A percentile compares a stretch with the other conserved stretches of the same genome.
These are phyloP conservation scores for Tragelaphus buxtoni DNA, from an alignment of 2,113 vertebrate species.

Conservation along the genomic window DNA sequence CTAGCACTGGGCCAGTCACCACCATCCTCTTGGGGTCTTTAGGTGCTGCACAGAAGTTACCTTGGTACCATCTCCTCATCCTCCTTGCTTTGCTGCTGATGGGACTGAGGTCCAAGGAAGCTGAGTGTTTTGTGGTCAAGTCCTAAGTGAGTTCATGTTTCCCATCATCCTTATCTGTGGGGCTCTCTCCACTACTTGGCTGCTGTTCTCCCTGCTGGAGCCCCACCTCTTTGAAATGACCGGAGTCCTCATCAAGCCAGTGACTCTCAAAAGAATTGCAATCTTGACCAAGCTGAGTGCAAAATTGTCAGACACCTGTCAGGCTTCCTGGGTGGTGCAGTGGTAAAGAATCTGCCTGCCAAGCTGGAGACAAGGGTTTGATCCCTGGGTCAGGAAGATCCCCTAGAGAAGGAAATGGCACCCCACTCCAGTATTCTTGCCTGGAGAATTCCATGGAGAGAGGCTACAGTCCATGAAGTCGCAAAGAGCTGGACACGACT, in stretches of 20 bases:
- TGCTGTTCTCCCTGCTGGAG: too few relatives aligned
- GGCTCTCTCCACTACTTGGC: too few relatives aligned
- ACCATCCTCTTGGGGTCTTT: background rate
- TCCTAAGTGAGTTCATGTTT: background rate
- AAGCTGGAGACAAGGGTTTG: background rate
- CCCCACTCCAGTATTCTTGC: background rate
- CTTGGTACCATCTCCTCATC: background rate
- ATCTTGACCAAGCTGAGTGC: too few relatives aligned
- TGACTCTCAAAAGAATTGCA: too few relatives aligned
- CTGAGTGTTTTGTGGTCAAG: background rate
- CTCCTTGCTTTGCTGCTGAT: background rate
- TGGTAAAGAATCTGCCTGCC: background rate
- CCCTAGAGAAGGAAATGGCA: background rate
- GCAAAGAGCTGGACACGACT: accelerated
- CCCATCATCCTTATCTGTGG: background rate
- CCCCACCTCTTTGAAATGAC: too few relatives aligned
- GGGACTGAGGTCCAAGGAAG: background rate
- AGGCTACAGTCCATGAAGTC: background rate
- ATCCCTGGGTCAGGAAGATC: background rate
- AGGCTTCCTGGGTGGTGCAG: background rate
- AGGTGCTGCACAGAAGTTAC: background rate
- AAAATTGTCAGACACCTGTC: too few relatives aligned
- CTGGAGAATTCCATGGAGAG: background rate
- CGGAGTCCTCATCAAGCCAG: too few relatives aligned
- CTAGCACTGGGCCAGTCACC: background rate